Conservation (phyloP, 2,113 vertebrate genomes). For the Xenotilapia flavipinnis region DNA sequence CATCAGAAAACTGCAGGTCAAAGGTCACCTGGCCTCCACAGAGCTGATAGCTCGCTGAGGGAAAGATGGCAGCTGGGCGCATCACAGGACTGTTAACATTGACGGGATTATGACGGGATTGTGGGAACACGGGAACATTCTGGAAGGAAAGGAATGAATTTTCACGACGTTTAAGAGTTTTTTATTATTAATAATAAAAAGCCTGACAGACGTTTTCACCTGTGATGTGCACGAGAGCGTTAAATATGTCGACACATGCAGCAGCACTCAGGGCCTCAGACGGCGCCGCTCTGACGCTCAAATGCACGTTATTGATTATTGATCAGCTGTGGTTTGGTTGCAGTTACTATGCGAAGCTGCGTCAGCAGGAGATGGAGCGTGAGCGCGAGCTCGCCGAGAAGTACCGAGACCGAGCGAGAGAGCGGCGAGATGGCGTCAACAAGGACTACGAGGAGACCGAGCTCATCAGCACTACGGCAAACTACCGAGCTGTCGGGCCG, state of each 20-base stretch:
- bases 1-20: neutral
- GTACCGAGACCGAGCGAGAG: slow-evolving; percentile 91
- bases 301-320: neutral
- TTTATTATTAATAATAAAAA: fast-evolving
- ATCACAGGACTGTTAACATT: neutral
- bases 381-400: slow-evolving; percentile 94
- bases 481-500: slow-evolving; percentile 92
- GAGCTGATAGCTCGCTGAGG: neutral
- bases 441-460: slow-evolving; percentile 98
- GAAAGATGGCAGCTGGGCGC: neutral
- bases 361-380: slow-evolving; percentile 93
- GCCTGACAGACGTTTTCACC: neutral
- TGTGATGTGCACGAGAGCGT: neutral
- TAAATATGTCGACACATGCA: neutral
- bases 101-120: neutral
- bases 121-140: neutral
- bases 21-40: neutral
- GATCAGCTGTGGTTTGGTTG: neutral
- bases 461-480: slow-evolving; percentile 94
- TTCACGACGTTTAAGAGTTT: fast-evolving
- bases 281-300: neutral
- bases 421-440: slow-evolving; percentile 92
- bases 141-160: fast-evolving
- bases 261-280: neutral
- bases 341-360: slow-evolving; percentile 96